Percentiles rank a stretch among this genome's conserved stretches.
Evolutionary conservation across 1,140 invertebrate genomes (phyloP).

Genomic region (Metaphire vulgaris): DNA sequence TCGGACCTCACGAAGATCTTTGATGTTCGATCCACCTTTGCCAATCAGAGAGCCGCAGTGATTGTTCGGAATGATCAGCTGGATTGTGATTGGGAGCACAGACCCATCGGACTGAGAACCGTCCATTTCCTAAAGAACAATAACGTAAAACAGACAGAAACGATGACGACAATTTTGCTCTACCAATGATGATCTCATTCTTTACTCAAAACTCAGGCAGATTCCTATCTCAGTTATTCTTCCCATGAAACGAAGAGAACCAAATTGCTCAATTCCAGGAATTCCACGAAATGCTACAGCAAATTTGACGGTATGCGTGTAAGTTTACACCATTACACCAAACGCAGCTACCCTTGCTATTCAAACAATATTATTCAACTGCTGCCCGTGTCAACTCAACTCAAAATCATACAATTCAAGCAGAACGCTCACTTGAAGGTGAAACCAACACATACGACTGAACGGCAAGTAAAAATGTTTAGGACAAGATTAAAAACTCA

Average conservation of each 20-base stretch:
- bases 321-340: too few relatives aligned
- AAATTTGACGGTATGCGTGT: too few relatives aligned
- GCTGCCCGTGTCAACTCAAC: too few relatives aligned
- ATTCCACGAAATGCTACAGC: background rate
- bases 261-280: background rate
- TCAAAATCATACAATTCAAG: too few relatives aligned
- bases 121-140: background rate
- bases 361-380: too few relatives aligned
- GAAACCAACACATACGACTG: too few relatives aligned
- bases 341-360: too few relatives aligned
- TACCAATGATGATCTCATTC: background rate
- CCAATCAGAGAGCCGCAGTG: conserved; percentile 95
- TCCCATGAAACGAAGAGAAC: background rate
- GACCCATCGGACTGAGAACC: background rate
- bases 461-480: too few relatives aligned
- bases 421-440: too few relatives aligned
- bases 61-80: conserved; percentile 90
- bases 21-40: conserved; percentile 32
- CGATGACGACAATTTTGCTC: background rate
- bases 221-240: too few relatives aligned
- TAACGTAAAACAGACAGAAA: background rate
- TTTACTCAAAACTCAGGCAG: background rate
- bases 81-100: conserved; percentile 63
- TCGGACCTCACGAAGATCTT: conserved; percentile 30
- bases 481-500: background rate